Evolutionary conservation across 2,888 invertebrate genomes (phyloP).

Genomic region (Lissocephala sabroskyi): DNA sequence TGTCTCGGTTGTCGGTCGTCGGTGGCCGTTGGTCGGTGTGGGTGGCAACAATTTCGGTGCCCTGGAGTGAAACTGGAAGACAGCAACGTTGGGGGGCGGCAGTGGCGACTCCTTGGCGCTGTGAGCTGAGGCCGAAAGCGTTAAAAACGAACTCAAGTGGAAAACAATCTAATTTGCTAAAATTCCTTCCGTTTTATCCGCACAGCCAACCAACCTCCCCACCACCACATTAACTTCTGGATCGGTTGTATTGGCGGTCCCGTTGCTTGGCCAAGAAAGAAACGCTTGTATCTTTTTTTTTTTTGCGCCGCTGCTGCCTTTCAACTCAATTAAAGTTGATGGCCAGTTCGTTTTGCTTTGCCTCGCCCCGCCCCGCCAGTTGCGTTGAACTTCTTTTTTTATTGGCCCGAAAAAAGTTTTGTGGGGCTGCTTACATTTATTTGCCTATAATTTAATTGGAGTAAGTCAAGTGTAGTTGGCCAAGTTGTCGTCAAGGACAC

Average conservation of each 20-base stretch:
- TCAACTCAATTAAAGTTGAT: slow-evolving; percentile 63
- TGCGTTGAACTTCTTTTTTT: slow-evolving; percentile 40
- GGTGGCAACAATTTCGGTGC: slow-evolving; percentile 21
- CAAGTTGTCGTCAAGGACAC: not conserved
- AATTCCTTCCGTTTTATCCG: slow-evolving; percentile 47
- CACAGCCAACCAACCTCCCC: too few relatives aligned
- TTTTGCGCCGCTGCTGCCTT: too few relatives aligned
- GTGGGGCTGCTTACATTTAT: slow-evolving; percentile 38
- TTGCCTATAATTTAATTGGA: slow-evolving; percentile 59
- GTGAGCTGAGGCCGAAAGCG: slow-evolving; percentile 35
- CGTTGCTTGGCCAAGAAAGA: slow-evolving; percentile 11
- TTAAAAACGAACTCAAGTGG: slow-evolving; percentile 70
- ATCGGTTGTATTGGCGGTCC: slow-evolving; percentile 4
- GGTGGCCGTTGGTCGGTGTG: slow-evolving; percentile 6
- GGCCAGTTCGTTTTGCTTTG: slow-evolving; percentile 48
- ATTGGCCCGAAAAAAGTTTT: slow-evolving; percentile 37
- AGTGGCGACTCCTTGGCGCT: slow-evolving; percentile 21
- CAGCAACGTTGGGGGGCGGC: not conserved
- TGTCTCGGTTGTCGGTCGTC: slow-evolving; percentile 3
- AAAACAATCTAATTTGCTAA: slow-evolving; percentile 72
- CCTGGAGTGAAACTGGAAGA: slow-evolving; percentile 18
- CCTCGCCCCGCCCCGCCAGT: slow-evolving; percentile 2
- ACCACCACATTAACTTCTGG: not conserved
- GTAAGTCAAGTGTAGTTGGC: slow-evolving; percentile 25
- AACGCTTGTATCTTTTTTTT: slow-evolving; percentile 14